Evolutionary conservation across 2,888 invertebrate genomes (phyloP).

Genomic region (Noctua janthe): DNA sequence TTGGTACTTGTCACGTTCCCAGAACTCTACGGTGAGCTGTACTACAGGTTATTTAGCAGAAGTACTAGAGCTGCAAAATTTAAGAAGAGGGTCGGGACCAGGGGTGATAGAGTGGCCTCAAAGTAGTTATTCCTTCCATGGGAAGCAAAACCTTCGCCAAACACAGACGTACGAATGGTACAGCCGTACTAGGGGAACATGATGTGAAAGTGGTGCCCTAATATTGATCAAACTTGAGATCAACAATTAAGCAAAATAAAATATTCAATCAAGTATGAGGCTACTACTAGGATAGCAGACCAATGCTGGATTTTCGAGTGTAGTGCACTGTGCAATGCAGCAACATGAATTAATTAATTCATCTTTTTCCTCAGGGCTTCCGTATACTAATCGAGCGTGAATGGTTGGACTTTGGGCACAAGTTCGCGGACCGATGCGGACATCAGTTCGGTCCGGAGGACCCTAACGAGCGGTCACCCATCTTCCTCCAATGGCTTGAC

Average conservation of each 20-base stretch:
- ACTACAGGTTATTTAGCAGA: not conserved
- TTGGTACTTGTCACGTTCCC: no score
- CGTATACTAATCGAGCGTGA: conserved; percentile 98
- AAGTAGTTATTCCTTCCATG: not conserved
- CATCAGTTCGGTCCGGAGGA: conserved; percentile 95
- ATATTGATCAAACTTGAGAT: not conserved
- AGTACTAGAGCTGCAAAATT: conserved; percentile 11
- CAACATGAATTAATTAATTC: not conserved
- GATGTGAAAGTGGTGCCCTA: not conserved
- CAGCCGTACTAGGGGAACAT: not conserved
- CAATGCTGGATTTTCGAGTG: not conserved
- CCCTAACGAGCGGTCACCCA: conserved; percentile 98
- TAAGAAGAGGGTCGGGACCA: not conserved
- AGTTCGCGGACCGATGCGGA: conserved; percentile 98
- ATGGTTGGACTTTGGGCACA: conserved; percentile 99
- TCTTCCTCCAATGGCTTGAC: conserved; percentile 99
- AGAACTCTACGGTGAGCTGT: no score
- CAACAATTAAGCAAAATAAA: not conserved
- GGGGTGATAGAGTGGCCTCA: not conserved
- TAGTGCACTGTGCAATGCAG: not conserved
- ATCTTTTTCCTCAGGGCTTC: conserved; percentile 93
- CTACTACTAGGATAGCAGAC: not conserved
- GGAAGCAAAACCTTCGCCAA: not conserved
- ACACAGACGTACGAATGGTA: not conserved
- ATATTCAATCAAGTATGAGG: not conserved